Conservation (phyloP, 2,888 invertebrate species). For the Lordiphosa fenestrarum region DNA sequence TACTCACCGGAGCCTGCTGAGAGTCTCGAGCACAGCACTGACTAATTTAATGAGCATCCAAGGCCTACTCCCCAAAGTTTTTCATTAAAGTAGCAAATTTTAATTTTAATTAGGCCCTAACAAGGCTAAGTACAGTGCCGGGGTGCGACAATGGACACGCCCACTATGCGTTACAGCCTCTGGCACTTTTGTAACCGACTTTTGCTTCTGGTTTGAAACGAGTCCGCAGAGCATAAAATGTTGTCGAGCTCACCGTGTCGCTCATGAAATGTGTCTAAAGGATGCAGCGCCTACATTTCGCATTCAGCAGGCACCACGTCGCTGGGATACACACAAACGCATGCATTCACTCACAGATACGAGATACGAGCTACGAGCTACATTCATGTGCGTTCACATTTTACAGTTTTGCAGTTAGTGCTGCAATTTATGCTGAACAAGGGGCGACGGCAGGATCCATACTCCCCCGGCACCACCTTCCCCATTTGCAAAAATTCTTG, state of each 20-base stretch:
- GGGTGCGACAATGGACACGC: constrained; percentile 29
- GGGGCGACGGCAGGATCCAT: neutral
- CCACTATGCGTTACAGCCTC: constrained; percentile 6
- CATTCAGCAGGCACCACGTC: constrained; percentile 54
- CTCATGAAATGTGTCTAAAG: constrained; percentile 53
- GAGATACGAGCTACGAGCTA: constrained; percentile 17
- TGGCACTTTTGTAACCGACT: constrained; percentile 18
- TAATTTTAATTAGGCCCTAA: constrained; percentile 74
- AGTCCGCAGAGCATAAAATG: constrained; percentile 48
- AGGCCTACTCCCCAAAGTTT: constrained; percentile 49
- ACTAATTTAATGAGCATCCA: constrained; percentile 52
- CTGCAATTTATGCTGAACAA: constrained; percentile 64
- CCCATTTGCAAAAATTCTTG: constrained; percentile 7
- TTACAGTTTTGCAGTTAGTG: constrained; percentile 57
- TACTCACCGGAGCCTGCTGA: constrained; percentile 25
- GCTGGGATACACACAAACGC: constrained; percentile 37
- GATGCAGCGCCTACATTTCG: constrained; percentile 44
- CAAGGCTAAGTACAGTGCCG: constrained; percentile 51
- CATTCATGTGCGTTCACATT: constrained; percentile 51
- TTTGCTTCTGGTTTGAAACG: constrained; percentile 11
- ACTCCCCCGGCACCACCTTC: constrained; percentile 17
- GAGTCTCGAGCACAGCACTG: constrained; percentile 10
- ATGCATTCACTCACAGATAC: constrained; percentile 8
- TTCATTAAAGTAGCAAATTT: constrained; percentile 69
- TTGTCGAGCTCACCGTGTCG: constrained; percentile 57